Evolutionary conservation across 2,113 vertebrate genomes (phyloP).

Genomic region (Pipa parva): DNA sequence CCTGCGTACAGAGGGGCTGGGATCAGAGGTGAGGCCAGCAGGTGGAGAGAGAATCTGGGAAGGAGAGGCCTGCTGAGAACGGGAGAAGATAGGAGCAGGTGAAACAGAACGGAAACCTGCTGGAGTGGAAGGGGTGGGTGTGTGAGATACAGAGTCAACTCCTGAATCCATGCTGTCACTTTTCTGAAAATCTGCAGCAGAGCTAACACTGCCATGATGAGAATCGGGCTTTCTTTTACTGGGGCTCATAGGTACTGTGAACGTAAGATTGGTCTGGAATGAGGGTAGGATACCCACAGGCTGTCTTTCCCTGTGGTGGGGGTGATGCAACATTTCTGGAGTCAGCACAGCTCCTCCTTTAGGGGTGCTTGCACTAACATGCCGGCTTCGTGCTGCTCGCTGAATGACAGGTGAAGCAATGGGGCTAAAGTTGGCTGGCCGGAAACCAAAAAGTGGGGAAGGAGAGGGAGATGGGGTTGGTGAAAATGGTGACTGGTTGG

Average conservation of each 20-base stretch:
- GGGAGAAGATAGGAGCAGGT: slow-evolving; percentile 59
- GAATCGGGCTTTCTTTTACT: slow-evolving; percentile 74
- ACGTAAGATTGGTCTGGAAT: slow-evolving; percentile 81
- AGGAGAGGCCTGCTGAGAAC: slow-evolving; percentile 63
- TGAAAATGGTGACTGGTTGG: slow-evolving; percentile 87
- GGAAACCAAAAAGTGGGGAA: slow-evolving; percentile 83
- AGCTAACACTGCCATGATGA: slow-evolving; percentile 43
- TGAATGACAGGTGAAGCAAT: slow-evolving; percentile 77
- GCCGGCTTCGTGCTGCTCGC: slow-evolving; percentile 62
- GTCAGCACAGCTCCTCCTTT: slow-evolving; percentile 59
- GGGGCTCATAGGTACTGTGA: slow-evolving; percentile 86
- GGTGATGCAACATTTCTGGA: slow-evolving; percentile 54
- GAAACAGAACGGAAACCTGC: slow-evolving; percentile 67
- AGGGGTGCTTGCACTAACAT: slow-evolving; percentile 73
- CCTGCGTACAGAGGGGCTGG: slow-evolving; percentile 61
- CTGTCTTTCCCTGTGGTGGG: slow-evolving; percentile 72
- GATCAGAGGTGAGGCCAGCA: slow-evolving; percentile 65
- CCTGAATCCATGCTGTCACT: slow-evolving; percentile 55
- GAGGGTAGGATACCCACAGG: slow-evolving; percentile 71
- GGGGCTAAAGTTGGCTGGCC: slow-evolving; percentile 84
- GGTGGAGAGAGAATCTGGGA: slow-evolving; percentile 75
- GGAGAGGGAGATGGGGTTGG: slow-evolving; percentile 83
- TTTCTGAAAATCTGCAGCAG: slow-evolving; percentile 56
- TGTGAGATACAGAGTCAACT: slow-evolving; percentile 61
- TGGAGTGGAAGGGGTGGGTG: slow-evolving; percentile 69